Conservation (phyloP, 2,113 vertebrate genomes). For the Tyto alba region DNA sequence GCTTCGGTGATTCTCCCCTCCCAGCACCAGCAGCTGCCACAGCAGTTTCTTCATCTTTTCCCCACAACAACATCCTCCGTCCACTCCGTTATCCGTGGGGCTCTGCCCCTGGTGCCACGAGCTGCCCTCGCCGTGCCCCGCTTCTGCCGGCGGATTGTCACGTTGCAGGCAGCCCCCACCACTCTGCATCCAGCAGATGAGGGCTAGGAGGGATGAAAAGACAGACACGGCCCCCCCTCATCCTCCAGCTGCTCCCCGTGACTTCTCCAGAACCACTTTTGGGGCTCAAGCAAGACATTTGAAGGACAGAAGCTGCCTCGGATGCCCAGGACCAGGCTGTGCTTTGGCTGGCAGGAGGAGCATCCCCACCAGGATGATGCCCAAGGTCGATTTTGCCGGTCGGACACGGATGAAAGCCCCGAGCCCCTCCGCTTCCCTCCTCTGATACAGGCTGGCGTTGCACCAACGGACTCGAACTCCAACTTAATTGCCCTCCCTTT, state of each 20-base stretch:
- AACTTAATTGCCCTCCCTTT: not conserved
- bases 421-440: not conserved
- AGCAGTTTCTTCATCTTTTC: not conserved
- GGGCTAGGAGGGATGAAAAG: not conserved
- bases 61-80: fast-evolving
- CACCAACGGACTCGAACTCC: not conserved
- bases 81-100: fast-evolving
- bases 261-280: not conserved
- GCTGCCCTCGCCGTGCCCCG: not conserved
- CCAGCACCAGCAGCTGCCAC: not conserved
- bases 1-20: not conserved
- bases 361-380: not conserved
- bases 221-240: fast-evolving
- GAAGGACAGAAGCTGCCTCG: not conserved
- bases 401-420: fast-evolving
- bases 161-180: not conserved
- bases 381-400: too few relatives aligned
- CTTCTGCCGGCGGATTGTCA: fast-evolving
- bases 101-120: not conserved
- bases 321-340: not conserved
- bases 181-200: not conserved
- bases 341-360: not conserved
- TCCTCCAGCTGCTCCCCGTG: not conserved
- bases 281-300: not conserved
- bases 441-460: not conserved